A percentile compares a stretch with the other conserved stretches of the same genome.
Conservation (phyloP, 2,113 vertebrate species). For the Prunella fulvescens region DNA sequence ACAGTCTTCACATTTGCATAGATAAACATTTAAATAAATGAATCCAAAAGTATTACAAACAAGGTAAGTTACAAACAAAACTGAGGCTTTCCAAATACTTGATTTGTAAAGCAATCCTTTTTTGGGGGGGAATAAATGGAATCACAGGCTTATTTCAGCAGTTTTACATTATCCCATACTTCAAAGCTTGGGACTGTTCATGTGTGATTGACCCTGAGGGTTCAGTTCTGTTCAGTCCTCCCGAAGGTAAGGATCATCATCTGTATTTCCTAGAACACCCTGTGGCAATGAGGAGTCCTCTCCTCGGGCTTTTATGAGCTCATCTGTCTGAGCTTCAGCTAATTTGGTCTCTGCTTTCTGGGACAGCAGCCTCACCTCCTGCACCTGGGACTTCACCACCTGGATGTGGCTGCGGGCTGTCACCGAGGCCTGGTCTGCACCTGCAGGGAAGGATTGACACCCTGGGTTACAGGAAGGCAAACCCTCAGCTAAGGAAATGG, state of each 20-base stretch:
- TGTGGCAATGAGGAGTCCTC: slow-evolving; percentile 16
- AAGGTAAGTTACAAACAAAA: neutral
- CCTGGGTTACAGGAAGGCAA: neutral
- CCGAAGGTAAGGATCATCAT: slow-evolving; percentile 77
- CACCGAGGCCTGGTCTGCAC: slow-evolving; percentile 86
- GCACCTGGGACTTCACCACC: slow-evolving; percentile 82
- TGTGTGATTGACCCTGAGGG: neutral
- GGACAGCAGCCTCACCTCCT: slow-evolving; percentile 80
- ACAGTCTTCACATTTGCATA: slow-evolving; percentile 49
- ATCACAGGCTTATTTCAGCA: neutral
- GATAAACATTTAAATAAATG: slow-evolving; percentile 34
- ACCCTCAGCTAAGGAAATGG: neutral
- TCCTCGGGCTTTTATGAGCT: slow-evolving; percentile 62
- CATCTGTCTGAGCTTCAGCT: slow-evolving; percentile 84
- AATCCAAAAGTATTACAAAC: neutral
- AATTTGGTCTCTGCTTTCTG: slow-evolving; percentile 85
- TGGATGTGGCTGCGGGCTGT: slow-evolving; percentile 81
- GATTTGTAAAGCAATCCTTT: neutral
- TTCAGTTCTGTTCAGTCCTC: slow-evolving; percentile 70
- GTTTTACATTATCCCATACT: neutral
- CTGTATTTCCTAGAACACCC: neutral
- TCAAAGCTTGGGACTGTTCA: neutral
- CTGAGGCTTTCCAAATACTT: neutral
- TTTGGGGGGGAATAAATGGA: neutral
- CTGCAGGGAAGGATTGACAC: slow-evolving; percentile 58